Percentiles rank a stretch among this genome's conserved stretches.
These are phyloP conservation scores for Aphaenogaster floridana DNA, from an alignment of 1,140 invertebrate species.

Conservation along the genomic window DNA sequence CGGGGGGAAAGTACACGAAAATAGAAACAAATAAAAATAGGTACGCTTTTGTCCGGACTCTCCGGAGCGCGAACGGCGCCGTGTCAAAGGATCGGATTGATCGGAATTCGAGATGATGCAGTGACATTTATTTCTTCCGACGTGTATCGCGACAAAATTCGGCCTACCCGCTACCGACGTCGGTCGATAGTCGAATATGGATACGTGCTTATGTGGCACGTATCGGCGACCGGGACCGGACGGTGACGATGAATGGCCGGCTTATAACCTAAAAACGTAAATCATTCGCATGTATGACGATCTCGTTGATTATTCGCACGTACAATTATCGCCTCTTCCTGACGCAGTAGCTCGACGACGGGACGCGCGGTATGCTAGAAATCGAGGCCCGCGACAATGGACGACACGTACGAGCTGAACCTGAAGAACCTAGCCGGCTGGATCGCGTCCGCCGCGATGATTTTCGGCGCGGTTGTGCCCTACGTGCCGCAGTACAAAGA, in stretches of 20 bases:
- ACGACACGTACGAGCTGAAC: conserved; percentile 82
- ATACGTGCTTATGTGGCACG: conserved; percentile 4
- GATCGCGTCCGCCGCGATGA: conserved; percentile 93
- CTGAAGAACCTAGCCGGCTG: conserved; percentile 90
- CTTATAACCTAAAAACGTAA: conserved; percentile 33
- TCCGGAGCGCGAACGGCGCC: not conserved
- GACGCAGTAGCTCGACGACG: not conserved
- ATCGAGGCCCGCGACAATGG: conserved; percentile 54
- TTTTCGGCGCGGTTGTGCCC: conserved; percentile 95
- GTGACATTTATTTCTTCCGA: not conserved
- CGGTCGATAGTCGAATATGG: not conserved
- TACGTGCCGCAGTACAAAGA: conserved; percentile 98
- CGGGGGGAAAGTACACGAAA: not conserved
- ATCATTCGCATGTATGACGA: not conserved
- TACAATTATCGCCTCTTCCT: not conserved
- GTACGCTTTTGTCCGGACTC: not conserved
- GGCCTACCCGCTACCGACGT: not conserved
- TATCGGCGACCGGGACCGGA: not conserved
- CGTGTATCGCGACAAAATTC: not conserved
- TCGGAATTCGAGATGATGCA: not conserved
- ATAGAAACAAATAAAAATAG: not conserved
- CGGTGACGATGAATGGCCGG: not conserved
- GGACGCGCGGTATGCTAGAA: conserved; percentile 9
- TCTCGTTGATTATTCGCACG: not conserved
- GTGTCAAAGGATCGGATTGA: not conserved